A percentile compares a stretch with the other conserved stretches of the same genome.
These are phyloP conservation scores for Cynopterus brachyotis DNA, from an alignment of 2,113 vertebrate species.

Conservation along the genomic window DNA sequence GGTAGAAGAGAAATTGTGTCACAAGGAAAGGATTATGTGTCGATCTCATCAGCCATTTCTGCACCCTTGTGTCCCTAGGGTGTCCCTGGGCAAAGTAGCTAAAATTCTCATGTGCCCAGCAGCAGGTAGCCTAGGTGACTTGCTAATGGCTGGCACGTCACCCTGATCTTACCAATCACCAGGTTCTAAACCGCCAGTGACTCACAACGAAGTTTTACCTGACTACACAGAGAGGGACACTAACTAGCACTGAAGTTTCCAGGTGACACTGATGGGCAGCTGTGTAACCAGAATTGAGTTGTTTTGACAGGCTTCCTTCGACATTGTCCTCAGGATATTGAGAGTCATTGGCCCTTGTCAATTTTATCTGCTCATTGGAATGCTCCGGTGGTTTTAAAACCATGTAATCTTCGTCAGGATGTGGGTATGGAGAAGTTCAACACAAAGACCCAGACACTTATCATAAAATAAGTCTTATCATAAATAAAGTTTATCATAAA, in stretches of 20 bases:
- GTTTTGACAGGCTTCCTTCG: background rate
- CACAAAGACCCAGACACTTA: too few relatives aligned
- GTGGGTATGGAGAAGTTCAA: background rate
- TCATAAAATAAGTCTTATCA: background rate
- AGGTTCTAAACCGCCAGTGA: background rate
- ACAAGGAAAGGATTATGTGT: rapidly evolving
- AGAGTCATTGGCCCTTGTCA: background rate
- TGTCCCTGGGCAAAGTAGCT: background rate
- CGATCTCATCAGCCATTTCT: background rate
- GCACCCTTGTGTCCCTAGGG: background rate
- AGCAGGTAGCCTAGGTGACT: too few relatives aligned
- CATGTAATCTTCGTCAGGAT: rapidly evolving
- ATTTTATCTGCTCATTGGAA: background rate
- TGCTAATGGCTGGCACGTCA: rapidly evolving
- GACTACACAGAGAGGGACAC: too few relatives aligned
- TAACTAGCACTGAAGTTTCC: background rate
- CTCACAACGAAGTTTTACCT: background rate
- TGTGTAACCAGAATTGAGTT: background rate
- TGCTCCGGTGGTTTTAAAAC: background rate
- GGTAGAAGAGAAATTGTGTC: background rate
- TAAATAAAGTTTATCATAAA: too few relatives aligned
- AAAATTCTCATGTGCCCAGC: background rate
- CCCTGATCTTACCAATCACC: background rate
- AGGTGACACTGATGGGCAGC: background rate
- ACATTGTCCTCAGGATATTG: background rate